Conservation (phyloP, 2,113 vertebrate genomes). For the Pycnonotus jocosus region DNA sequence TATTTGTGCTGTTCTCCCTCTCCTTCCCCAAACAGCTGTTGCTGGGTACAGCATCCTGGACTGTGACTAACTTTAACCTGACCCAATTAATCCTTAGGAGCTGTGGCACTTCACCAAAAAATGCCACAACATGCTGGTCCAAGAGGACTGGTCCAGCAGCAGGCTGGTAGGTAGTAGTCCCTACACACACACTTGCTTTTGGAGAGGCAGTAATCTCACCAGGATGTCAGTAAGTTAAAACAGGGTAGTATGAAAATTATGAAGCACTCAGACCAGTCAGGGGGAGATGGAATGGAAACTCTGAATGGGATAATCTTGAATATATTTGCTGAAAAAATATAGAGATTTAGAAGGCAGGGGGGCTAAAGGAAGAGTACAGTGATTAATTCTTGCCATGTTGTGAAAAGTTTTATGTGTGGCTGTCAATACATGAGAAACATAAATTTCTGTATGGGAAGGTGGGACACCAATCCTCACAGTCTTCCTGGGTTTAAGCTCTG, state of each 20-base stretch:
- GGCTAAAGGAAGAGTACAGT: neutral
- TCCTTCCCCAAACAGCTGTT: neutral
- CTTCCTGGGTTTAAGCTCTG: neutral
- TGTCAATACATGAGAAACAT: neutral
- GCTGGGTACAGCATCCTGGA: neutral
- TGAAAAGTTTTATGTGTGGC: neutral
- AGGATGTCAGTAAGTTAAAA: neutral
- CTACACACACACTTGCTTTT: fast-evolving
- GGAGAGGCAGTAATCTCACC: neutral
- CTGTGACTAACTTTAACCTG: neutral
- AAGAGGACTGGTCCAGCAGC: neutral
- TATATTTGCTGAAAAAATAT: neutral
- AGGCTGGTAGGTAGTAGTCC: neutral
- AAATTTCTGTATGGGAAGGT: neutral
- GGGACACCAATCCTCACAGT: neutral
- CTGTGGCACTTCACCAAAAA: neutral
- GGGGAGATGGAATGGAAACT: neutral
- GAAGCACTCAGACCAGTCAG: neutral
- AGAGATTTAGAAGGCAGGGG: neutral
- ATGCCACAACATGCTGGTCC: fast-evolving
- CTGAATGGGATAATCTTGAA: neutral
- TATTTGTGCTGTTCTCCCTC: neutral
- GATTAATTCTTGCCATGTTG: neutral
- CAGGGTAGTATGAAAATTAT: neutral
- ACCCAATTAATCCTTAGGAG: neutral